Evolutionary conservation across 1,140 invertebrate species (phyloP).

Genomic region (Achatina immaculata): DNA sequence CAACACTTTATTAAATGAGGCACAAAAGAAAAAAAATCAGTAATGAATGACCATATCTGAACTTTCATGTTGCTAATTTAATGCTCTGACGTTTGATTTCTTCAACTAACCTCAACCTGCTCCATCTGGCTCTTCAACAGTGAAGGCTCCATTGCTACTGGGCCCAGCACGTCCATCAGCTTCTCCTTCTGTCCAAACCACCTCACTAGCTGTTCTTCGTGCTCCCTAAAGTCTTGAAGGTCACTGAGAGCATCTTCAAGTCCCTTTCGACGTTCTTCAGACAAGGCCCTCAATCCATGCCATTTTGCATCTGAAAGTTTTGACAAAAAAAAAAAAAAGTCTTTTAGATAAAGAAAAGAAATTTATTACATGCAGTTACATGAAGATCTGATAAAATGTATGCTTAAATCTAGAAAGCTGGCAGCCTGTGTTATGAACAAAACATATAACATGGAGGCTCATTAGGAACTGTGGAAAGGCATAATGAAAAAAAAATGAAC

Average conservation of each 20-base stretch:
- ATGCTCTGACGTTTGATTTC: too few species aligned
- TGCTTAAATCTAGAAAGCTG: too few species aligned
- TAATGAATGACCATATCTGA: neutral
- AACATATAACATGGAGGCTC: too few species aligned
- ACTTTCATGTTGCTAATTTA: neutral
- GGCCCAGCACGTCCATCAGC: constrained; percentile 93
- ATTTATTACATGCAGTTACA: too few species aligned
- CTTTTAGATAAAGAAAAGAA: too few species aligned
- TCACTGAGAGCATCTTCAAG: constrained; percentile 80
- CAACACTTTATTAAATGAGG: too few species aligned
- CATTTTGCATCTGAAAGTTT: constrained; percentile 78
- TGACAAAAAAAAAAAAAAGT: neutral
- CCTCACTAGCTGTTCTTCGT: constrained; percentile 86
- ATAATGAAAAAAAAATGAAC: too few species aligned
- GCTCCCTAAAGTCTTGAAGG: constrained; percentile 91
- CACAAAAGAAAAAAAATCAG: too few species aligned
- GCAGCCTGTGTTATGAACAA: too few species aligned
- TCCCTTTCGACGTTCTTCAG: constrained; percentile 85
- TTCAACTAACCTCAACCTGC: constrained; percentile 78
- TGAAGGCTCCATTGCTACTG: constrained; percentile 92
- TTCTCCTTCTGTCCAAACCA: constrained; percentile 94
- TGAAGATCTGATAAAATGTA: too few species aligned
- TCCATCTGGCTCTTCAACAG: constrained; percentile 96
- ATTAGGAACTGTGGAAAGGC: too few species aligned
- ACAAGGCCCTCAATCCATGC: constrained; percentile 86